Base-by-base conservation (phyloP, 1,140 invertebrate species). In the Heterodera schachtii region DNA sequence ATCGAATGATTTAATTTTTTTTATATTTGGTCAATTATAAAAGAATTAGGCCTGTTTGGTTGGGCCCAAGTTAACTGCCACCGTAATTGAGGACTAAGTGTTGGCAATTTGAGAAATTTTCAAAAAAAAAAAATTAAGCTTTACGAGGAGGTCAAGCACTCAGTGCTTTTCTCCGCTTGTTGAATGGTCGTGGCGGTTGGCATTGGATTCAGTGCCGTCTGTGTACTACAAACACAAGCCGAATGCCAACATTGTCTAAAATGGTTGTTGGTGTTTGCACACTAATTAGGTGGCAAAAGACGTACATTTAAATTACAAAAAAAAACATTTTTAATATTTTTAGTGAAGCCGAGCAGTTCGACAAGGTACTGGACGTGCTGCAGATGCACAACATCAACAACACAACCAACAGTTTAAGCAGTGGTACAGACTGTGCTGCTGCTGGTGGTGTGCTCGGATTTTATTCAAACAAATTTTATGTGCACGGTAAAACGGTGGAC, bases 381-480 rank as follows among this genome's bases (percentile, higher is more conserved):
- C 69, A 71, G 69, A 31, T 46, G 69, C 16, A 43, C 41, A 71
- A 6, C 6, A 7, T 8, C n/a, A 69, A 41, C 7, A 71, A 19
- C 69, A 43, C 2, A 3, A 41, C 21, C 69, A 71, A 71, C 41
- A 46, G 69, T 41, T 46, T 41, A 41, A 46, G 44, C 69, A 71
- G 5, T 19, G 31, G 69, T 41, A 71, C 8, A 9, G 9, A 21
- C 8, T n/a, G 11, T n/a, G 43, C 6, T 16, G 69, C 8, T 41
- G 43, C 3, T 43, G 69, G n/a, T 13, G 69, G 69, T 11, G 41
- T 43, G 69, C 69, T 71, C 31, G 69, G 69, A 21, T 71, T 13
- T n/a, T 71, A 71, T 71, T 71, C 69, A 21, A 46, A 41, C 69
- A 71, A 71, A 71, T 71, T 71, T 41, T 71, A 71, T 41, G 69